Evolutionary conservation across 2,888 invertebrate genomes (phyloP).

Genomic region (Caenorhabditis sp.): DNA sequence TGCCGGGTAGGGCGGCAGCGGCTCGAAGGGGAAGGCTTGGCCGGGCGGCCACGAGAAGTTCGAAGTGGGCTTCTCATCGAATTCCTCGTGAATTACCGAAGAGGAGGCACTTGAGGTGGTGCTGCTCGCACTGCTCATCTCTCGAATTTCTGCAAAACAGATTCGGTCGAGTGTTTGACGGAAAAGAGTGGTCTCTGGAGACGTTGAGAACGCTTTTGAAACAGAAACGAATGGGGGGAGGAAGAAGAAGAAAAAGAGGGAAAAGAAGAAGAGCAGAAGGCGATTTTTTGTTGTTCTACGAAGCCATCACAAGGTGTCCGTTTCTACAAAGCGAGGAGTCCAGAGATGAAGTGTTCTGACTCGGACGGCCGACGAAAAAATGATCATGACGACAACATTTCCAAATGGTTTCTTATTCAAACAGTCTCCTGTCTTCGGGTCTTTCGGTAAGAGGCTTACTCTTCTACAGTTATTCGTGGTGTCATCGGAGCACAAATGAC

Average conservation of each 20-base stretch:
- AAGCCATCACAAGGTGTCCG: constrained; percentile 38
- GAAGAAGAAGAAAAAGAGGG: too few relatives aligned
- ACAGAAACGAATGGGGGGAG: too few relatives aligned
- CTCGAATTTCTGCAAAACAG: constrained; percentile 40
- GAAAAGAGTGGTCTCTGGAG: constrained; percentile 5
- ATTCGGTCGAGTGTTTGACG: constrained; percentile 17
- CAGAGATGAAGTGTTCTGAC: constrained; percentile 20
- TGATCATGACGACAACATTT: constrained; percentile 2
- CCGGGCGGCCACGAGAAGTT: constrained; percentile 65
- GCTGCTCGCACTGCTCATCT: constrained; percentile 42
- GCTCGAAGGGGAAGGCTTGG: constrained; percentile 60
- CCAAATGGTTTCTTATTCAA: neutral
- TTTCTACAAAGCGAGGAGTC: constrained; percentile 5
- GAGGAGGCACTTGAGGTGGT: constrained; percentile 24
- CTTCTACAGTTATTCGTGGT: too few relatives aligned
- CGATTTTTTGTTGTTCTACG: constrained; percentile 12
- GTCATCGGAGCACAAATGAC: too few relatives aligned
- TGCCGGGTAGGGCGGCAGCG: constrained; percentile 66
- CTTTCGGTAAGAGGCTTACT: constrained; percentile 7
- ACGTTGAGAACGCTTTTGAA: constrained; percentile 39
- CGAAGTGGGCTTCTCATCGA: constrained; percentile 52
- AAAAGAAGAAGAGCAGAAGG: neutral
- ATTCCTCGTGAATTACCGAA: constrained; percentile 44
- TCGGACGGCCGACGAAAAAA: neutral
- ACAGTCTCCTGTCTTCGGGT: neutral